Conservation (phyloP, 2,797 vertebrate species). For the Hoplostethus atlanticus region DNA sequence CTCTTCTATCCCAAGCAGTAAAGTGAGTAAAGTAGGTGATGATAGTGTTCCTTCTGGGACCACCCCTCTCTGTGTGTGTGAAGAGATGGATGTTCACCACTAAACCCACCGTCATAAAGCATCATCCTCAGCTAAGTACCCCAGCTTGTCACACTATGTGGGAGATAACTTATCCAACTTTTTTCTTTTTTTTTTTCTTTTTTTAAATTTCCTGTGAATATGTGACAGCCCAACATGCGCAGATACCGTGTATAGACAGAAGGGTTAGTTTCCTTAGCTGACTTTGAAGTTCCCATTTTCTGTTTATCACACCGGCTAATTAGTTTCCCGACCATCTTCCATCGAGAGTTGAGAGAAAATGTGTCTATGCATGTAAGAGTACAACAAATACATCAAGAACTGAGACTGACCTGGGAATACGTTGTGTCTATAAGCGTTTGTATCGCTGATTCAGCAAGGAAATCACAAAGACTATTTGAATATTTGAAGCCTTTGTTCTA, state of each 20-base stretch:
- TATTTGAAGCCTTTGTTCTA: slow-evolving; percentile 18
- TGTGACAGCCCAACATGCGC: background rate
- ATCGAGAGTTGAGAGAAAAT: slow-evolving; percentile 30
- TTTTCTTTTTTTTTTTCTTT: too few species aligned
- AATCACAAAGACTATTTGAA: background rate
- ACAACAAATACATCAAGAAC: slow-evolving; percentile 14
- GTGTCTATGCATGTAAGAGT: slow-evolving; percentile 31
- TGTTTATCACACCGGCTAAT: slow-evolving; percentile 38
- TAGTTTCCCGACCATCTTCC: slow-evolving; percentile 39
- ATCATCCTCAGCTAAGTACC: slow-evolving; percentile 8
- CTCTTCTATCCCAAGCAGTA: slow-evolving; percentile 63
- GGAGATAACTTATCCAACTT: background rate
- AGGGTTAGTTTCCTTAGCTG: slow-evolving; percentile 5
- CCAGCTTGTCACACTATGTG: background rate
- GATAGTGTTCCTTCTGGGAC: slow-evolving; percentile 37
- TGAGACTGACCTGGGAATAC: slow-evolving; percentile 14
- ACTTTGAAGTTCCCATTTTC: slow-evolving; percentile 5
- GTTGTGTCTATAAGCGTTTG: slow-evolving; percentile 12
- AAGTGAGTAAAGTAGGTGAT: slow-evolving; percentile 24
- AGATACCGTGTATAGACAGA: slow-evolving; percentile 15
- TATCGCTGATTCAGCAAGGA: background rate
- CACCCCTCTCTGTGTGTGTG: slow-evolving; percentile 20
- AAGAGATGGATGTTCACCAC: slow-evolving; percentile 35
- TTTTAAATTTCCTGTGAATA: slow-evolving; percentile 1
- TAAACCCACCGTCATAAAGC: background rate